Evolutionary conservation across 2,113 vertebrate species (phyloP).

Genomic region (Oncorhynchus masou): DNA sequence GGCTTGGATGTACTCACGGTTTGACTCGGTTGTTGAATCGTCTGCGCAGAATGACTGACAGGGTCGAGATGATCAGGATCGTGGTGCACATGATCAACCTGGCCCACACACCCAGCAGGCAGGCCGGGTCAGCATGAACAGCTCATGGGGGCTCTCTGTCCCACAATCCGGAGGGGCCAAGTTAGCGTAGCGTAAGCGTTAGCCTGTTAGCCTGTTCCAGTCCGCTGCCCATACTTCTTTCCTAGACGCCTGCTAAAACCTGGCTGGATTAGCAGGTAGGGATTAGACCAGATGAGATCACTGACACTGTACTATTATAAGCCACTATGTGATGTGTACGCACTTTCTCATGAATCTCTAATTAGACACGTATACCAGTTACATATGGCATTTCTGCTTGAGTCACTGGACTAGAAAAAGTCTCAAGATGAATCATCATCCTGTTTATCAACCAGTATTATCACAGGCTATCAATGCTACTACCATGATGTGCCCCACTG

Average conservation of each 20-base stretch:
- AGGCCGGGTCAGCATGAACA: conserved; percentile 27
- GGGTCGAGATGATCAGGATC: conserved; percentile 69
- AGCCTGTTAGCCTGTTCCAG: neutral
- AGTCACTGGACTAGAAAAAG: too few relatives aligned
- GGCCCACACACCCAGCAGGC: conserved; percentile 14
- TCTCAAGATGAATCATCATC: too few relatives aligned
- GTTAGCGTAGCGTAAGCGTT: neutral
- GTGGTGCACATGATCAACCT: conserved; percentile 70
- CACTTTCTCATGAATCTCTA: conserved; percentile 8
- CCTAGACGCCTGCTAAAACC: conserved; percentile 24
- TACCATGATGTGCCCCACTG: too few relatives aligned
- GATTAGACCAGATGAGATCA: conserved; percentile 62
- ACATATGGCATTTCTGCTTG: too few relatives aligned
- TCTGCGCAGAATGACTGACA: conserved; percentile 61
- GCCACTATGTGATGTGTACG: conserved; percentile 19
- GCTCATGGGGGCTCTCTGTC: conserved; percentile 14
- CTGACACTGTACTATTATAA: conserved; percentile 29
- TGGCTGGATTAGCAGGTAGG: conserved; percentile 54
- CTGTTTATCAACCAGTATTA: too few relatives aligned
- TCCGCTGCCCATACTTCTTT: neutral
- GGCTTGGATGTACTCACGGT: conserved; percentile 56
- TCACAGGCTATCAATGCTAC: too few relatives aligned
- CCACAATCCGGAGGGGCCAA: neutral
- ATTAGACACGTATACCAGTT: too few relatives aligned
- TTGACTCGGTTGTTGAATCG: conserved; percentile 53